Percentiles rank a stretch among this genome's conserved stretches.
Evolutionary conservation across 2,113 vertebrate species (phyloP).

Genomic region (Porphyrio hochstetteri): DNA sequence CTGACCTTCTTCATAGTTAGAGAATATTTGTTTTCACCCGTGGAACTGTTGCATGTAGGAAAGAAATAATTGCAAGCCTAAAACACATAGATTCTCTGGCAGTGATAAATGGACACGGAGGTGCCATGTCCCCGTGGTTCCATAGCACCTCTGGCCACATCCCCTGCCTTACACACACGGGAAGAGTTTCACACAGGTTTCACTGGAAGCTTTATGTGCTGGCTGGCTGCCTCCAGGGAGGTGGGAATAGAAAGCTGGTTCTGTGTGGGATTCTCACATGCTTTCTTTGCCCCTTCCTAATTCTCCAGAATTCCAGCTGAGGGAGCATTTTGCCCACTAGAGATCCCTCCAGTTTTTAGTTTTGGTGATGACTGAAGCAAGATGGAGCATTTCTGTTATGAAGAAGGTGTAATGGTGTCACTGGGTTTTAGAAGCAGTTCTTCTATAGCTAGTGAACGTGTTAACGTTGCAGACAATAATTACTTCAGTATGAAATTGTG

Average conservation of each 20-base stretch:
- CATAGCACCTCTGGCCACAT: not conserved
- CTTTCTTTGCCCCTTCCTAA: not conserved
- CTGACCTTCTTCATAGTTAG: not conserved
- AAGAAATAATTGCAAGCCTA: not conserved
- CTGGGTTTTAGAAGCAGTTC: constrained; percentile 8
- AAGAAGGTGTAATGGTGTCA: not conserved
- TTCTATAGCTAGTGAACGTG: not conserved
- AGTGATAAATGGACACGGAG: not conserved
- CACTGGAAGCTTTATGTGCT: not conserved
- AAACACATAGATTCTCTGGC: not conserved
- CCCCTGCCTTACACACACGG: not conserved
- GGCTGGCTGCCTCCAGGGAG: not conserved
- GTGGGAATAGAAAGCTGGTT: not conserved
- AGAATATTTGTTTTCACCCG: not conserved
- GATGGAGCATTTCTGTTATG: constrained; percentile 1
- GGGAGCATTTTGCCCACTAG: not conserved
- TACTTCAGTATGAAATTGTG: not conserved
- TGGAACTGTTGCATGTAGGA: not conserved
- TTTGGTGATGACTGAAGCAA: not conserved
- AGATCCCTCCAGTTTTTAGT: not conserved
- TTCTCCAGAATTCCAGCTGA: not conserved
- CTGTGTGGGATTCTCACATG: not conserved
- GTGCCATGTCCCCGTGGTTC: not conserved
- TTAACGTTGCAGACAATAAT: constrained; percentile 10
- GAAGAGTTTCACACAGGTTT: not conserved